These are phyloP conservation scores for Lamellibrachia luymesi DNA, from an alignment of 1,140 invertebrate genomes.

Conservation along the genomic window DNA sequence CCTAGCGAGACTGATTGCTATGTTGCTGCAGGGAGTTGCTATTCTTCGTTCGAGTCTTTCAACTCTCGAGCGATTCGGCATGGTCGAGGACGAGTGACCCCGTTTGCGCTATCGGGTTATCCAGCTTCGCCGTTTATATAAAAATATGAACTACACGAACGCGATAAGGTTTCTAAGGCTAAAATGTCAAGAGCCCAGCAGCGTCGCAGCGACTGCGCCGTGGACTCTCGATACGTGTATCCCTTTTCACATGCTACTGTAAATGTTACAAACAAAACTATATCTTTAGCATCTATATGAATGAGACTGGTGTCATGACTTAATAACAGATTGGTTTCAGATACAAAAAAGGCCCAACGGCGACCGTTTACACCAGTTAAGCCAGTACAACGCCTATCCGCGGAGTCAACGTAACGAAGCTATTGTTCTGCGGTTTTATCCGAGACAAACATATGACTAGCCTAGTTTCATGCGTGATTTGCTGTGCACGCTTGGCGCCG, in stretches of 20 bases:
- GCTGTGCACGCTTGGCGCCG: slow-evolving; percentile 1
- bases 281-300: neutral
- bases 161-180: neutral
- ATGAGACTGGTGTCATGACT: neutral
- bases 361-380: neutral
- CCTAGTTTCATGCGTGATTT: neutral
- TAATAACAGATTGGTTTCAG: neutral
- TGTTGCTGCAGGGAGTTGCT: neutral
- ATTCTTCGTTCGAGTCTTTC: neutral
- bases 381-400: neutral
- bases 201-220: no score
- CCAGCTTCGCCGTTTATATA: neutral
- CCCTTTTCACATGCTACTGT: neutral
- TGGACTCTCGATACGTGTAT: neutral
- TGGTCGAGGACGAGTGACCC: neutral
- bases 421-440: neutral
- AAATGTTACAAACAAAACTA: neutral
- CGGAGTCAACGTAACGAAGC: neutral
- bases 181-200: neutral
- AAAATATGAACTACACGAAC: neutral
- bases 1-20: neutral
- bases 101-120: neutral
- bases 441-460: neutral
- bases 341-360: neutral
- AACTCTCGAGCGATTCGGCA: neutral